Evolutionary conservation across 2,888 invertebrate species (phyloP).

Genomic region (Incurvaria masculella): DNA sequence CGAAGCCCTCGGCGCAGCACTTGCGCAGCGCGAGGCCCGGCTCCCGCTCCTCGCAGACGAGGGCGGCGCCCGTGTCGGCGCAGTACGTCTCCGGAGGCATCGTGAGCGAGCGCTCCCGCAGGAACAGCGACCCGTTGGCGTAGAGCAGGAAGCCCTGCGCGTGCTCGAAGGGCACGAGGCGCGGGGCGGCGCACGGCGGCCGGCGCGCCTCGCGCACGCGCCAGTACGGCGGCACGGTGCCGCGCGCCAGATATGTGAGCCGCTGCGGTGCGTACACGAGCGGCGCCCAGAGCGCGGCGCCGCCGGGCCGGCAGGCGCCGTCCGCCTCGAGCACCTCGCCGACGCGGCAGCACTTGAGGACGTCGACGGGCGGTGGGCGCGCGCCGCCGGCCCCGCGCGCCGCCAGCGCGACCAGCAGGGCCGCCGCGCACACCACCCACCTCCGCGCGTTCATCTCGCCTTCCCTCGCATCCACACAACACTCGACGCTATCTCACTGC

Average conservation of each 20-base stretch:
- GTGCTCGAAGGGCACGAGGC: constrained; percentile 32
- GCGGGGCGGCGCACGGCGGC: constrained; percentile 33
- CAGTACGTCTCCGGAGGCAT: constrained; percentile 63
- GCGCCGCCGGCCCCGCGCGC: constrained; percentile 26
- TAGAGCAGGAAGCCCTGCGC: constrained; percentile 55
- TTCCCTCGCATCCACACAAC: background rate
- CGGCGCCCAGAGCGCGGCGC: constrained; percentile 50
- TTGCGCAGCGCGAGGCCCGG: constrained; percentile 46
- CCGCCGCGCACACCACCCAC: constrained; percentile 80
- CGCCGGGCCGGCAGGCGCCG: constrained; percentile 28
- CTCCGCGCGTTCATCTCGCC: constrained; percentile 51
- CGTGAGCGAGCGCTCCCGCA: constrained; percentile 39
- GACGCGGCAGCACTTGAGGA: constrained; percentile 54
- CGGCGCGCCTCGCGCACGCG: constrained; percentile 29
- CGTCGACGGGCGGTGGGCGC: constrained; percentile 25
- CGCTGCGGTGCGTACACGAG: constrained; percentile 54
- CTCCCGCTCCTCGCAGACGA: constrained; percentile 54
- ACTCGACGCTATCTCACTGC: background rate
- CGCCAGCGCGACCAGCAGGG: constrained; percentile 69
- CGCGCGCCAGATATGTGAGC: constrained; percentile 32
- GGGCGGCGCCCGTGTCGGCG: constrained; percentile 61
- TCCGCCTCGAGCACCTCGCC: constrained; percentile 42
- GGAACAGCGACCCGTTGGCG: constrained; percentile 61
- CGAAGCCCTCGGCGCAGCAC: constrained; percentile 67
- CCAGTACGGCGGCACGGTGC: constrained; percentile 50